phyloP scores from a whole-genome alignment of 2,113 vertebrate genomes.

The Grammomys dolichurus region DNA sequence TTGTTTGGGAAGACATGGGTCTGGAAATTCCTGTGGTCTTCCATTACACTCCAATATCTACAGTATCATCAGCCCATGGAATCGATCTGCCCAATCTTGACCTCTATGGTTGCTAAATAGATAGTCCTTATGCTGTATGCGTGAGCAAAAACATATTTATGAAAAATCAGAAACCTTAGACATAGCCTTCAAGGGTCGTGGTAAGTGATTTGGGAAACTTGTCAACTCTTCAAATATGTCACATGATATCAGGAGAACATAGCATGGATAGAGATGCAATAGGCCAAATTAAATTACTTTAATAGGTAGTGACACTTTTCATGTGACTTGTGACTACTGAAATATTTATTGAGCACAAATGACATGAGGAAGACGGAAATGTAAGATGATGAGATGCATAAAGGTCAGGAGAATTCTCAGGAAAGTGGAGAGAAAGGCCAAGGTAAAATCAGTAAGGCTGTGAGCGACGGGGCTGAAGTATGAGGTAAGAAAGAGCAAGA shows the following conservation, averaged over 20 bases:
- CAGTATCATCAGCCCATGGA: neutral
- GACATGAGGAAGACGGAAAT: slow-evolving; percentile 28
- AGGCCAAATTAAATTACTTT: neutral
- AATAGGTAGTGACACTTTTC: neutral
- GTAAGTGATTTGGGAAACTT: neutral
- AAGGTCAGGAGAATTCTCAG: neutral
- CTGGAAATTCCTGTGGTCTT: neutral
- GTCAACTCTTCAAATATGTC: neutral
- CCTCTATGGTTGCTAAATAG: neutral
- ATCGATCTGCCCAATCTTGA: neutral
- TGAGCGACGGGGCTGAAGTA: neutral
- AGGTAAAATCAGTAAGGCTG: neutral
- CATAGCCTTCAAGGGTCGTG: neutral
- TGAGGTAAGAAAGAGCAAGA: neutral
- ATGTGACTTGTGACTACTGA: neutral
- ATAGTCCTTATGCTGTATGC: neutral
- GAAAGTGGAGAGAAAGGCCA: neutral
- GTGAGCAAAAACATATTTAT: neutral
- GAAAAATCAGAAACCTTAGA: neutral
- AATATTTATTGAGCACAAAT: slow-evolving; percentile 24
- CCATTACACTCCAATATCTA: neutral
- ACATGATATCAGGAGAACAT: neutral
- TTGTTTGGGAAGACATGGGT: neutral
- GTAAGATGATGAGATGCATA: neutral
- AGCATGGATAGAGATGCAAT: neutral